A percentile compares a stretch with the other conserved stretches of the same genome.
These are phyloP conservation scores for Lapara coniferarum DNA, from an alignment of 2,888 invertebrate species.

Conservation along the genomic window DNA sequence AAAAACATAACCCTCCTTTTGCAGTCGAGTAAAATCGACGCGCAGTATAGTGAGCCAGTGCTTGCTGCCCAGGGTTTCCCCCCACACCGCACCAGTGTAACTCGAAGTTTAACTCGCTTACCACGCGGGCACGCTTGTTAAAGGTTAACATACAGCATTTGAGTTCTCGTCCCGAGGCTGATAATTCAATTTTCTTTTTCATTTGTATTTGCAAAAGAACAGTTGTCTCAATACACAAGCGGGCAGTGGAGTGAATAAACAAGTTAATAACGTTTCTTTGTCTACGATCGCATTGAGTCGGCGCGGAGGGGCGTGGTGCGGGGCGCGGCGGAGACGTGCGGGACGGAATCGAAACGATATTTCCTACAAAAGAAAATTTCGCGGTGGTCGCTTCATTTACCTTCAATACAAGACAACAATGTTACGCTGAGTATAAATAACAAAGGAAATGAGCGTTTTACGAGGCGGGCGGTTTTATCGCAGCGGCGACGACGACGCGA, in stretches of 20 bases:
- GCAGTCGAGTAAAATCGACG: too few species aligned
- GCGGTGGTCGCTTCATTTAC: slow-evolving; percentile 20
- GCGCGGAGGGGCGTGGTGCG: not conserved
- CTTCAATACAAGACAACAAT: slow-evolving; percentile 14
- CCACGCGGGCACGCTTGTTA: too few species aligned
- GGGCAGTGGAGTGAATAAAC: slow-evolving; percentile 8
- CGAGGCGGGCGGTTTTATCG: slow-evolving; percentile 9
- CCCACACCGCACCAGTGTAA: too few species aligned
- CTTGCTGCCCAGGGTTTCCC: too few species aligned
- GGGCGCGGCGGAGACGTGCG: not conserved
- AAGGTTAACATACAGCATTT: not conserved
- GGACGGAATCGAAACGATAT: slow-evolving; percentile 14
- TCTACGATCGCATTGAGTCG: slow-evolving; percentile 1
- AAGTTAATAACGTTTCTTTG: slow-evolving; percentile 22
- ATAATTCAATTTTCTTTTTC: not conserved
- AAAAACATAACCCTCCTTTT: too few species aligned
- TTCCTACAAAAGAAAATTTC: slow-evolving; percentile 20
- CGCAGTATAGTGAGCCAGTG: too few species aligned
- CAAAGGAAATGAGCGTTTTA: slow-evolving; percentile 22
- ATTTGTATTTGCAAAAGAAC: not conserved
- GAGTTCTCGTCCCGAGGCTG: not conserved
- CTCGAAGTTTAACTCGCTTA: too few species aligned
- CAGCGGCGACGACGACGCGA: not conserved
- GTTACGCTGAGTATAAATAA: slow-evolving; percentile 19
- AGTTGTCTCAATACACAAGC: not conserved